Evolutionary conservation across 2,797 vertebrate species (phyloP).

Genomic region (Linurgus olivaceus): DNA sequence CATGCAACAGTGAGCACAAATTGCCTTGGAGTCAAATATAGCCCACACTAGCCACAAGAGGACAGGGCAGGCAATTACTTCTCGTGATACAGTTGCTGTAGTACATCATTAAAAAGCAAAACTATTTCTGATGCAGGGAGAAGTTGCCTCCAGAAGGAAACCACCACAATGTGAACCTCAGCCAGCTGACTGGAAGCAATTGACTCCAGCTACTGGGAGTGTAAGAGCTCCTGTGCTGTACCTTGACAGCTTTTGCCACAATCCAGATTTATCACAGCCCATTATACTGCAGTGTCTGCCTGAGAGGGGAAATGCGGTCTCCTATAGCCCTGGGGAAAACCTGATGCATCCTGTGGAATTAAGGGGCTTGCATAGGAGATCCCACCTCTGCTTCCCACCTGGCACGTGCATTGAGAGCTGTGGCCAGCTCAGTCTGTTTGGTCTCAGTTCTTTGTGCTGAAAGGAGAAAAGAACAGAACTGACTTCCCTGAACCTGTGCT

Average conservation of each 20-base stretch:
- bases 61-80: neutral
- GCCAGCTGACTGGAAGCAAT: neutral
- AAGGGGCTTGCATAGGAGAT: neutral
- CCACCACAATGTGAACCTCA: neutral
- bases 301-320: neutral
- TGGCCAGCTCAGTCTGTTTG: neutral
- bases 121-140: neutral
- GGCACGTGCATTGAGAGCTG: accelerated
- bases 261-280: neutral
- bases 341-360: neutral
- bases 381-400: neutral
- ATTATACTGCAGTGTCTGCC: neutral
- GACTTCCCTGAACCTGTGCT: neutral
- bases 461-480: neutral
- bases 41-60: neutral
- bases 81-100: neutral
- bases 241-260: neutral
- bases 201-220: accelerated
- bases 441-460: neutral
- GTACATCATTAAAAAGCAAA: neutral
- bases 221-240: neutral
- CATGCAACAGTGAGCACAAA: neutral
- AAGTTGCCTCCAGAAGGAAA: neutral
- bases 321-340: neutral
- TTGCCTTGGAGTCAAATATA: neutral